These are phyloP conservation scores for Chironomus tepperi DNA, from an alignment of 1,140 invertebrate genomes.

Conservation along the genomic window DNA sequence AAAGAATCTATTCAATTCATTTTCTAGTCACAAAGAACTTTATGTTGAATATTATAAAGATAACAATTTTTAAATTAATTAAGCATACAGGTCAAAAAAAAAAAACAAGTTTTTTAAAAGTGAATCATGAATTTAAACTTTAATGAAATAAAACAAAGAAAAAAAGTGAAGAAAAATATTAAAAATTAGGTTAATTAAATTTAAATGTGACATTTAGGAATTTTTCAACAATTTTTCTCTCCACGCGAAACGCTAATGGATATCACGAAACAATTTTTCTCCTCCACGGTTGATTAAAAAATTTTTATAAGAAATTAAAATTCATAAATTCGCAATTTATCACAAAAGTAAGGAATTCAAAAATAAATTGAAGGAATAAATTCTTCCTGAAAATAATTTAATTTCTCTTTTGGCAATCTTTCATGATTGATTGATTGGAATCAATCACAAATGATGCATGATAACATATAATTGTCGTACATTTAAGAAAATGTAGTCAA, in stretches of 20 bases:
- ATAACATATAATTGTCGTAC: too few relatives aligned
- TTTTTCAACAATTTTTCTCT: constrained; percentile 14
- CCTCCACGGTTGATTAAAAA: neutral
- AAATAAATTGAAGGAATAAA: neutral
- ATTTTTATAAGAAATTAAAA: neutral
- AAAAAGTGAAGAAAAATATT: neutral
- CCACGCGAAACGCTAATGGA: constrained; percentile 1
- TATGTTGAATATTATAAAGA: neutral
- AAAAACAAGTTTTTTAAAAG: neutral
- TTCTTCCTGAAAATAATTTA: neutral
- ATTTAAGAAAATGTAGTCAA: too few relatives aligned
- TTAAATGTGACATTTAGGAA: constrained; percentile 14
- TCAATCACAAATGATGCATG: too few relatives aligned
- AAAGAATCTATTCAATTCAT: neutral
- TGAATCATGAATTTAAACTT: constrained; percentile 9
- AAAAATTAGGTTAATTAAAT: constrained; percentile 15
- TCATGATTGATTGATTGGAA: too few relatives aligned
- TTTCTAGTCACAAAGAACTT: neutral
- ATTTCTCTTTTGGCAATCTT: neutral
- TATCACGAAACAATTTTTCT: neutral
- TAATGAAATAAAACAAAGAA: neutral
- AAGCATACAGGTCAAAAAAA: neutral
- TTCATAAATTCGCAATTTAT: neutral
- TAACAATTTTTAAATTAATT: neutral
- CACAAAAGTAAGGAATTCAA: neutral